These are phyloP conservation scores for Astatoreochromis straeleni DNA, from an alignment of 2,113 vertebrate genomes.

Conservation along the genomic window DNA sequence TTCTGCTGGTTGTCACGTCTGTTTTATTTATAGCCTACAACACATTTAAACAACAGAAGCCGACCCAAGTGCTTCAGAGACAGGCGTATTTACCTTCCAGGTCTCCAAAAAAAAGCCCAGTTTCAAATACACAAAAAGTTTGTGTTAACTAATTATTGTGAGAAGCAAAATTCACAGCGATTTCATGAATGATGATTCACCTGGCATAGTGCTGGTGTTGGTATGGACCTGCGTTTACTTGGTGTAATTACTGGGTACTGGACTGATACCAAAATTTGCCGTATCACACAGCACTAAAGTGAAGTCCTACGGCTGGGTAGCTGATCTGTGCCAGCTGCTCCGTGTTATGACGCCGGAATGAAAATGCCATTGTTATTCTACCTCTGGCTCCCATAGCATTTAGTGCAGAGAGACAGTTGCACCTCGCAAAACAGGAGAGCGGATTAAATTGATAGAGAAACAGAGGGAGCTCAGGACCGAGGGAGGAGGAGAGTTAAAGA, in stretches of 20 bases:
- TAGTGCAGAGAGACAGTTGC: conserved; percentile 36
- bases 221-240: background rate
- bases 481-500: background rate
- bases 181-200: background rate
- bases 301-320: background rate
- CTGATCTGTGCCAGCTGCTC: conserved; percentile 25
- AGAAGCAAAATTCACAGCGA: background rate
- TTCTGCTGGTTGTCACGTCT: background rate
- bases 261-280: background rate
- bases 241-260: background rate
- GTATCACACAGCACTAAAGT: background rate
- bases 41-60: background rate
- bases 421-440: conserved; percentile 6
- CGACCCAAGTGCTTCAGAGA: background rate
- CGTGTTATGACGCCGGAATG: conserved; percentile 20
- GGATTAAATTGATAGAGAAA: conserved; percentile 35
- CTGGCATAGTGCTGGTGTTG: background rate
- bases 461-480: background rate
- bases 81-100: background rate
- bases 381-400: conserved; percentile 46
- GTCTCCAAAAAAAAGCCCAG: background rate
- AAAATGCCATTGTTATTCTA: conserved; percentile 47
- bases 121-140: background rate
- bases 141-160: background rate
- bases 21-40: background rate